Percentiles rank a stretch among this genome's conserved stretches.
Evolutionary conservation across 2,797 vertebrate genomes (phyloP).

Genomic region (Sebastes minor): DNA sequence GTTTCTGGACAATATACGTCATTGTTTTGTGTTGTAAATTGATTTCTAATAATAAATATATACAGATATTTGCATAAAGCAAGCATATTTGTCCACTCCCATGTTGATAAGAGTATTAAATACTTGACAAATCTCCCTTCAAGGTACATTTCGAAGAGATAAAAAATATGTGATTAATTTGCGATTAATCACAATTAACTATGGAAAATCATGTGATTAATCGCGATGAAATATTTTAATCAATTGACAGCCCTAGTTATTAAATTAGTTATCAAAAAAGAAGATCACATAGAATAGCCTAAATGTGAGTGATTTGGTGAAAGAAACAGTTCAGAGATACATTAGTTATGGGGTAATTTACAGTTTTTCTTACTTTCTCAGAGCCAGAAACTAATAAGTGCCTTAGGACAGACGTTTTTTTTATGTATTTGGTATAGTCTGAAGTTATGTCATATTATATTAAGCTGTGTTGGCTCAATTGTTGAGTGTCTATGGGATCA

Average conservation of each 20-base stretch:
- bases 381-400: not conserved
- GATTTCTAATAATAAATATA: too few species aligned
- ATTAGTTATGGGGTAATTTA: not conserved
- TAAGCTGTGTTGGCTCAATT: not conserved
- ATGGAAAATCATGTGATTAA: too few species aligned
- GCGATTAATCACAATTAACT: too few species aligned
- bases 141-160: too few species aligned
- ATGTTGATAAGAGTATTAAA: too few species aligned
- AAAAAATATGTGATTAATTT: too few species aligned
- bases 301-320: not conserved
- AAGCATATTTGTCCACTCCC: too few species aligned
- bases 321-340: not conserved
- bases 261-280: not conserved
- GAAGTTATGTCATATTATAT: not conserved
- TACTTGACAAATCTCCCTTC: too few species aligned
- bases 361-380: not conserved
- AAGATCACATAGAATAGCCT: not conserved
- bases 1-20: too few species aligned
- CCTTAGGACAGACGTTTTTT: not conserved
- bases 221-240: too few species aligned
- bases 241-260: not conserved
- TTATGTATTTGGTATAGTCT: not conserved
- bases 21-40: too few species aligned
- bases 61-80: too few species aligned
- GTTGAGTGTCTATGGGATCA: not conserved